A percentile compares a stretch with the other conserved stretches of the same genome.
Evolutionary conservation across 2,113 vertebrate genomes (phyloP).

Genomic region (Megaceryle torquata): DNA sequence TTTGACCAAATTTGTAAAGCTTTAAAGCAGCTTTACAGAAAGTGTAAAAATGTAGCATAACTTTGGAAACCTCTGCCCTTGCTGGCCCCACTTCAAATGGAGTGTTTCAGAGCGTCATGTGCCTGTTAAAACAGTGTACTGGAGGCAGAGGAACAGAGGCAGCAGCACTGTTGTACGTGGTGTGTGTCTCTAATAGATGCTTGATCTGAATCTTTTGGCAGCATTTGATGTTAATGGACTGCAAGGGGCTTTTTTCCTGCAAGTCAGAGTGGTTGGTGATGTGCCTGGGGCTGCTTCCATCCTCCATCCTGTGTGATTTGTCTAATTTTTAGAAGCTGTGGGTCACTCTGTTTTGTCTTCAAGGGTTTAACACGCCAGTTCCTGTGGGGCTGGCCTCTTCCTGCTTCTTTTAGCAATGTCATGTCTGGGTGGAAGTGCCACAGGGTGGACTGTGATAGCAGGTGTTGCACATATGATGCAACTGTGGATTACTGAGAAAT

Average conservation of each 20-base stretch:
- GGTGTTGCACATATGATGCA: fast-evolving
- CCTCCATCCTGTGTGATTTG: neutral
- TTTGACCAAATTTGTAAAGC: neutral
- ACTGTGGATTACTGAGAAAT: neutral
- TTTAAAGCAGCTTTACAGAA: neutral
- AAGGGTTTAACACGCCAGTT: neutral
- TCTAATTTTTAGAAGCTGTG: neutral
- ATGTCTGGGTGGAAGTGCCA: neutral
- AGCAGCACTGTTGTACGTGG: neutral
- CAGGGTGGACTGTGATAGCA: neutral
- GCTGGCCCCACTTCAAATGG: neutral
- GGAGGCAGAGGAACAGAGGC: neutral
- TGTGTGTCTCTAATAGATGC: neutral
- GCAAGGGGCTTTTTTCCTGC: neutral
- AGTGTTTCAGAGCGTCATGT: neutral
- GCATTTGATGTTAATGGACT: neutral
- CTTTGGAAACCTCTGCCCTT: neutral
- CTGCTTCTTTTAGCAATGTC: neutral
- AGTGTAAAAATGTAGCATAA: neutral
- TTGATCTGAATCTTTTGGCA: neutral
- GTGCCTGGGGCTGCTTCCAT: fast-evolving
- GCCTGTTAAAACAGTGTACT: neutral
- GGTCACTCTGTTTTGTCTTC: neutral
- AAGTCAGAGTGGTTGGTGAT: neutral
- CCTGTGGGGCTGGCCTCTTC: neutral